Evolutionary conservation across 2,888 invertebrate genomes (phyloP).

Genomic region (Acanthoscelides obtectus): DNA sequence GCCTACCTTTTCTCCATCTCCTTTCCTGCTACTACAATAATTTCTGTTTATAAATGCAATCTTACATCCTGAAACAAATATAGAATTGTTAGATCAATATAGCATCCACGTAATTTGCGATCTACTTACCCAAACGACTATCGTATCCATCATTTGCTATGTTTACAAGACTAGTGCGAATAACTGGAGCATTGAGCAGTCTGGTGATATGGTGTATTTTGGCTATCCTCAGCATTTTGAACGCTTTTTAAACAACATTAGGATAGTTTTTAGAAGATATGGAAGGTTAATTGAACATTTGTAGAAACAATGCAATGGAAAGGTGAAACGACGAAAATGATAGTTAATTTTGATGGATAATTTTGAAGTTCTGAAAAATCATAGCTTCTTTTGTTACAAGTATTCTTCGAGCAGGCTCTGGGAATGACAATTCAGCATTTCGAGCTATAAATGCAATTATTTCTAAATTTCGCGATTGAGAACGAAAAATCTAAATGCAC

Average conservation of each 20-base stretch:
- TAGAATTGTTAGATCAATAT: background rate
- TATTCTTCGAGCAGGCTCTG: background rate
- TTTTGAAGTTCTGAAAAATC: conserved; percentile 13
- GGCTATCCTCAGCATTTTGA: background rate
- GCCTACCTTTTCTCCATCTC: conserved; percentile 30
- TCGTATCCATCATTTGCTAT: background rate
- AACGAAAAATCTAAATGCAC: background rate
- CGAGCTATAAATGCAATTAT: background rate
- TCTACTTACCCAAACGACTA: background rate
- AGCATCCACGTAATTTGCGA: background rate
- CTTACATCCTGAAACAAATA: background rate
- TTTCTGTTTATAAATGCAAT: conserved; percentile 1
- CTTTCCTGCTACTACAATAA: conserved; percentile 19
- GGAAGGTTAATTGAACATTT: conserved; percentile 1
- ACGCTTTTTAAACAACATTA: background rate
- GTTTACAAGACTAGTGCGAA: background rate
- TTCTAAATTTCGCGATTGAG: background rate
- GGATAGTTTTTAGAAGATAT: background rate
- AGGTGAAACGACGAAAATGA: conserved; percentile 9
- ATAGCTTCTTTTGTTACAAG: background rate
- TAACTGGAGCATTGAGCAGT: background rate
- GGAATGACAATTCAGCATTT: background rate
- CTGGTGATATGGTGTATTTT: background rate
- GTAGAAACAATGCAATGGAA: conserved; percentile 6
- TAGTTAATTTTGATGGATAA: conserved; percentile 18